Evolutionary conservation across 1,140 invertebrate species (phyloP).

Genomic region (Archegozetes longisetosus): DNA sequence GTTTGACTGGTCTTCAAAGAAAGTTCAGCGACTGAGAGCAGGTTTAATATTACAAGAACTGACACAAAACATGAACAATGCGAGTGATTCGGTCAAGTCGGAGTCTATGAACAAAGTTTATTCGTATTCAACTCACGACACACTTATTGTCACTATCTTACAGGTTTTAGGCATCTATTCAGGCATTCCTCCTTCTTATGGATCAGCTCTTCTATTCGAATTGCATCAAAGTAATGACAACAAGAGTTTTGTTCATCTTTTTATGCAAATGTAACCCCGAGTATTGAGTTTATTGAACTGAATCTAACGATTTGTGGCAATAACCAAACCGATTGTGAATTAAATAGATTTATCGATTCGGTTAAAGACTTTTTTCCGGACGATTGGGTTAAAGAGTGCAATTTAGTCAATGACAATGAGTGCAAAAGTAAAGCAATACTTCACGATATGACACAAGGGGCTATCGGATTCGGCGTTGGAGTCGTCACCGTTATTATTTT

Average conservation of each 20-base stretch:
- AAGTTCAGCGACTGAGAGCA: conserved; percentile 3
- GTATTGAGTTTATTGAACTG: background rate
- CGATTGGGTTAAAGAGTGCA: background rate
- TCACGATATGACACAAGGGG: background rate
- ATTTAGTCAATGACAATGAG: too few relatives aligned
- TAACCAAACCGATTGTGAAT: background rate
- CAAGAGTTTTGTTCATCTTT: background rate
- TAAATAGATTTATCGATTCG: background rate
- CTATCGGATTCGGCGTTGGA: background rate
- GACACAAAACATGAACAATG: conserved; percentile 2
- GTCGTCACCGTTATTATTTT: background rate
- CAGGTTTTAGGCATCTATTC: background rate
- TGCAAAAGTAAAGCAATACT: too few relatives aligned
- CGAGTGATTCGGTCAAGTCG: background rate
- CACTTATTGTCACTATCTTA: background rate
- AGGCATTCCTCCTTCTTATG: conserved; percentile 2
- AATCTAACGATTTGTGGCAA: background rate
- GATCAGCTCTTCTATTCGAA: conserved; percentile 2
- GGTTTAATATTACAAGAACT: conserved; percentile 4
- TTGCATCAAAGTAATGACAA: background rate
- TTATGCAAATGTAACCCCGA: conserved; percentile 1
- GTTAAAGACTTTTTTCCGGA: background rate
- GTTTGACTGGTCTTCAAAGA: background rate
- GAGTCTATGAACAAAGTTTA: background rate
- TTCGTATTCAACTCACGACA: conserved; percentile 6